These are phyloP conservation scores for Nasonia longicornis DNA, from an alignment of 1,140 invertebrate genomes.

Conservation along the genomic window DNA sequence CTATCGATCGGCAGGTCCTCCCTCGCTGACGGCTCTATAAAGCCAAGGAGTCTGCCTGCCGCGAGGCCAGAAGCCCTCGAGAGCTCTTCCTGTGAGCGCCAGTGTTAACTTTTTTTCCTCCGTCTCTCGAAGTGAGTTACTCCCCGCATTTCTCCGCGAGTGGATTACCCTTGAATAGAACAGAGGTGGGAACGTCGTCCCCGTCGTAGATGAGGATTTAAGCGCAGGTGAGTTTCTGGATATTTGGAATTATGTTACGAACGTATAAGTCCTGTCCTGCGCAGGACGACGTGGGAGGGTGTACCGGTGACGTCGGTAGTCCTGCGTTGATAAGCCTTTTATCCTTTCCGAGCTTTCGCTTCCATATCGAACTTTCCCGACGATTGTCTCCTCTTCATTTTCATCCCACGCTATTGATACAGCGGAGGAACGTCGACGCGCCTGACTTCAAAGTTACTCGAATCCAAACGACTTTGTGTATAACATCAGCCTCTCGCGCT, in stretches of 20 bases:
- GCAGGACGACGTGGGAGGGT: not conserved
- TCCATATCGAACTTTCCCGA: not conserved
- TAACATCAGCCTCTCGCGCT: not conserved
- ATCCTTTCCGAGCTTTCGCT: not conserved
- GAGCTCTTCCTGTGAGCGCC: not conserved
- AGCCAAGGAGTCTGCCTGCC: slow-evolving; percentile 1
- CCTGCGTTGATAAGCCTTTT: not conserved
- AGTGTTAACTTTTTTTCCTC: not conserved
- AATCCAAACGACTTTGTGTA: too few species aligned
- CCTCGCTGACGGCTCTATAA: slow-evolving; percentile 32
- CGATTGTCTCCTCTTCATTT: not conserved
- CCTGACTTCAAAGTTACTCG: too few species aligned
- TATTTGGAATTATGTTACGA: not conserved
- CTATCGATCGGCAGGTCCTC: slow-evolving; percentile 55
- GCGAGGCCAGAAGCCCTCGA: slow-evolving; percentile 11
- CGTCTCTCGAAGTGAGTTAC: not conserved
- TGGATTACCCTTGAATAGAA: not conserved
- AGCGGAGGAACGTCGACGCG: too few species aligned
- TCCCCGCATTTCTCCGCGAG: not conserved
- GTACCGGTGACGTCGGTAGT: not conserved
- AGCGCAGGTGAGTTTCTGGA: not conserved
- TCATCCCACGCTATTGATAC: too few species aligned
- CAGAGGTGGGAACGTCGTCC: not conserved
- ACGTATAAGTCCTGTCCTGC: not conserved
- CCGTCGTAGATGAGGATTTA: not conserved